Conservation (phyloP, 1,140 invertebrate species). For the Cardiocondyla obscurior region DNA sequence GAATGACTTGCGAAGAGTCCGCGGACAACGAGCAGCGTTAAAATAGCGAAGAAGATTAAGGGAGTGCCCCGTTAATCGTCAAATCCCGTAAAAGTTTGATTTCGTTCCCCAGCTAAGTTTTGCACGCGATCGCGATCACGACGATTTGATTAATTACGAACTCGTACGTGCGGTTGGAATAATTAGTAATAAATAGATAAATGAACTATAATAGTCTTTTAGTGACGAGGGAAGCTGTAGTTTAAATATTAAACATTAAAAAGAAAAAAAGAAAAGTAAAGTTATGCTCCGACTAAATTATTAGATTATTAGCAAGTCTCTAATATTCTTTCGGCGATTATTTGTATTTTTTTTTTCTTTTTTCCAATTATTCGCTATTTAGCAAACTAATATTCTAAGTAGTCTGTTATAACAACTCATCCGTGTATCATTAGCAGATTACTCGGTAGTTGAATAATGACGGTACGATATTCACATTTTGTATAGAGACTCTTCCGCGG, state of each 20-base stretch:
- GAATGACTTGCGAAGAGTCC: not conserved
- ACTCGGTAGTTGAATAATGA: not conserved
- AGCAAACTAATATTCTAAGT: not conserved
- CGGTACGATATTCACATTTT: slow-evolving; percentile 4
- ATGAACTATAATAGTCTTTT: not conserved
- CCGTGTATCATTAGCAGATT: not conserved
- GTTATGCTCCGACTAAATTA: not conserved
- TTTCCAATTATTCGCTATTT: not conserved
- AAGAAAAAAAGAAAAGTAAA: not conserved
- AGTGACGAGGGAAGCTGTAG: not conserved
- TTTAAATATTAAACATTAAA: not conserved
- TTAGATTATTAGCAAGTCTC: not conserved
- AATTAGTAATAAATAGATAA: no score
- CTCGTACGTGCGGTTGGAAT: not conserved
- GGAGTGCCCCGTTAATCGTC: not conserved
- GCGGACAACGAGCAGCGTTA: not conserved
- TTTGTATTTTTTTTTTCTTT: not conserved
- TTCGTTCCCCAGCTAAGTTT: not conserved
- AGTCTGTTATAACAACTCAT: not conserved
- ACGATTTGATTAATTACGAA: not conserved
- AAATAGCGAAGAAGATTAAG: no score
- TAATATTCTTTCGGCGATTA: not conserved
- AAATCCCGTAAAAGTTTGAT: not conserved
- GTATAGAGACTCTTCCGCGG: not conserved
- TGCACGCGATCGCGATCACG: no score